Evolutionary conservation across 2,113 vertebrate genomes (phyloP).

Genomic region (Pituophis catenifer): DNA sequence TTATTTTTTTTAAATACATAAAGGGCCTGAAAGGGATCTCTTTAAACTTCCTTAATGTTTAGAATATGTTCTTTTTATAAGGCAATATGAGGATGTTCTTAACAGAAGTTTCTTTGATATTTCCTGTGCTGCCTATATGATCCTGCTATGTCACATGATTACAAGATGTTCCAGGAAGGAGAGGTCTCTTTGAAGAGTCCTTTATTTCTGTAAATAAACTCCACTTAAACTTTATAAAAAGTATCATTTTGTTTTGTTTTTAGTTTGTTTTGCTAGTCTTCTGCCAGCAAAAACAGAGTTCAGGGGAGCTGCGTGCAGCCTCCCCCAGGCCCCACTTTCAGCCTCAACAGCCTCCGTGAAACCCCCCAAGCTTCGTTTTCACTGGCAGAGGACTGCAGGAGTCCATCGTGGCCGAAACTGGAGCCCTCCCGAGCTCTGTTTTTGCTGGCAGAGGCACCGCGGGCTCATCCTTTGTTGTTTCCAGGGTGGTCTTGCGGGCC

Average conservation of each 20-base stretch:
- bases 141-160: neutral
- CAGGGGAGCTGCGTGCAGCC: no score
- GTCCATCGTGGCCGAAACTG: accelerated
- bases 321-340: no score
- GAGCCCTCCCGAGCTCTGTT: no score
- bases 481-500: no score
- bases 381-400: no score
- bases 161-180: neutral
- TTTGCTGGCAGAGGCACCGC: no score
- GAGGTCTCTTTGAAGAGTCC: neutral
- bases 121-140: neutral
- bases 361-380: no score
- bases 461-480: no score
- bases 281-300: no score
- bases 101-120: neutral
- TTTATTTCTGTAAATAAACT: neutral
- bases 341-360: no score
- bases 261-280: no score
- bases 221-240: neutral
- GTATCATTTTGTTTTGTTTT: no score
- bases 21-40: neutral
- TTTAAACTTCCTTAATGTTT: neutral
- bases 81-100: neutral
- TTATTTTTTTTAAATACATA: neutral
- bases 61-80: neutral